These are phyloP conservation scores for Laupala kohalensis DNA, from an alignment of 1,140 invertebrate genomes.

Conservation along the genomic window DNA sequence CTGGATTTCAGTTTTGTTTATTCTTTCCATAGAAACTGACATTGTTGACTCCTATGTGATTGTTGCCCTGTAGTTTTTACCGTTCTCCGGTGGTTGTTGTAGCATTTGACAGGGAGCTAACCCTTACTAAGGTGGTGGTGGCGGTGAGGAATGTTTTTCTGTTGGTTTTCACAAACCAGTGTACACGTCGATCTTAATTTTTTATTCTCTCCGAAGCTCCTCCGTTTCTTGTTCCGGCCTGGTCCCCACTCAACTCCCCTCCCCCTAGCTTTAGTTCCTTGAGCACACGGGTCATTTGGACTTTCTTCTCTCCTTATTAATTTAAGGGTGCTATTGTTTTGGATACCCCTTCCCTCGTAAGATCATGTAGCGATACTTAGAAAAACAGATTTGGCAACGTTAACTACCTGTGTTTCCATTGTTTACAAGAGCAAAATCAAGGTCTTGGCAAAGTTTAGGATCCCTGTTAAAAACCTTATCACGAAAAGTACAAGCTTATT, in stretches of 20 bases:
- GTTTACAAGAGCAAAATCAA: slow-evolving; percentile 13
- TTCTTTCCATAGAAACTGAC: slow-evolving; percentile 17
- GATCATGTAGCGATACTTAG: slow-evolving; percentile 11
- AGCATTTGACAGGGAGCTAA: slow-evolving; percentile 18
- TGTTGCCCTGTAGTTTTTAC: slow-evolving; percentile 23
- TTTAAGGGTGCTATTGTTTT: slow-evolving; percentile 16
- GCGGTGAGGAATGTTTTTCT: slow-evolving; percentile 17
- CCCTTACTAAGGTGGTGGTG: slow-evolving; percentile 17
- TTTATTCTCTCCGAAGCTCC: background rate
- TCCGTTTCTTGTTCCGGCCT: background rate
- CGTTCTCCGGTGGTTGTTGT: slow-evolving; percentile 25
- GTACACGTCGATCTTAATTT: background rate
- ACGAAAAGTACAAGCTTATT: slow-evolving; percentile 58
- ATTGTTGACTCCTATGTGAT: slow-evolving; percentile 22
- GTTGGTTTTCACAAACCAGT: slow-evolving; percentile 10
- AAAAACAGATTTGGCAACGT: slow-evolving; percentile 9
- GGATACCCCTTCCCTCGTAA: slow-evolving; percentile 9
- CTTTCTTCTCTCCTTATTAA: slow-evolving; percentile 1
- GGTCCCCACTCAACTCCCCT: background rate
- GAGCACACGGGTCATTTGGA: slow-evolving; percentile 13
- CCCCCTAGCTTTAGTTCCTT: background rate
- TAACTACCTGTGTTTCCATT: slow-evolving; percentile 4
- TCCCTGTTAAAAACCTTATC: slow-evolving; percentile 32
- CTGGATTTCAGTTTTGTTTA: slow-evolving; percentile 17
- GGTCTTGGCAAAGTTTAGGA: slow-evolving; percentile 24